These are phyloP conservation scores for Terrapene triunguis DNA, from an alignment of 2,113 vertebrate genomes.

Conservation along the genomic window DNA sequence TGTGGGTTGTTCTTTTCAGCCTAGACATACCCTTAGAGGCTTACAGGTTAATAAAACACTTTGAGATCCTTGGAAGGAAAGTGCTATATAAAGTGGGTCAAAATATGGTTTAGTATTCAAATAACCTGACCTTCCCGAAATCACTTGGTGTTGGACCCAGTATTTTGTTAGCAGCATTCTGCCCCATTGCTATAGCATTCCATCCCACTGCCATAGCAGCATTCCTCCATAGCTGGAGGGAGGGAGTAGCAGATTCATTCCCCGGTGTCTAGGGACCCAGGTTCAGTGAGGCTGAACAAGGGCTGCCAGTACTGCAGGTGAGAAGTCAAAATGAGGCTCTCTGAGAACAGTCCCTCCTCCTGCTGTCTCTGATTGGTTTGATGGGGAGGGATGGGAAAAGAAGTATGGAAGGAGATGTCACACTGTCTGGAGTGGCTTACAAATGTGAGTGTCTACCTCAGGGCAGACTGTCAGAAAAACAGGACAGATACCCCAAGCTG, in stretches of 20 bases:
- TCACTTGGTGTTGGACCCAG: not conserved
- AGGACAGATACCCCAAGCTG: too few species aligned
- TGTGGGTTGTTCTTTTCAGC: too few species aligned
- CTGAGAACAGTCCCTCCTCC: not conserved
- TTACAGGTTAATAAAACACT: too few species aligned
- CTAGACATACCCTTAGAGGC: too few species aligned
- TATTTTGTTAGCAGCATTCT: not conserved
- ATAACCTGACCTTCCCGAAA: not conserved
- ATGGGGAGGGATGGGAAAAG: not conserved
- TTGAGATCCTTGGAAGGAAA: too few species aligned
- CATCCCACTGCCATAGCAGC: not conserved
- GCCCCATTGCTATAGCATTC: not conserved
- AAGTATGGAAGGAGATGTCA: not conserved
- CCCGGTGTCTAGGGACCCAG: not conserved
- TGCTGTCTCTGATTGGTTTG: not conserved
- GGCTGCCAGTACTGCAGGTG: not conserved
- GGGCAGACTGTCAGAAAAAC: too few species aligned
- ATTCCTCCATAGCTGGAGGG: not conserved
- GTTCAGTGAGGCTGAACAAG: not conserved
- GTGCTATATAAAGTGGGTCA: too few species aligned
- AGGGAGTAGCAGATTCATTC: not conserved
- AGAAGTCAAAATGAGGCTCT: conserved; percentile 6
- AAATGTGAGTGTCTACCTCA: too few species aligned
- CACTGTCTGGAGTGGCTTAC: too few species aligned
- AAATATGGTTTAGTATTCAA: not conserved